These are phyloP conservation scores for Endotricha flammealis DNA, from an alignment of 2,888 invertebrate species.

Conservation along the genomic window DNA sequence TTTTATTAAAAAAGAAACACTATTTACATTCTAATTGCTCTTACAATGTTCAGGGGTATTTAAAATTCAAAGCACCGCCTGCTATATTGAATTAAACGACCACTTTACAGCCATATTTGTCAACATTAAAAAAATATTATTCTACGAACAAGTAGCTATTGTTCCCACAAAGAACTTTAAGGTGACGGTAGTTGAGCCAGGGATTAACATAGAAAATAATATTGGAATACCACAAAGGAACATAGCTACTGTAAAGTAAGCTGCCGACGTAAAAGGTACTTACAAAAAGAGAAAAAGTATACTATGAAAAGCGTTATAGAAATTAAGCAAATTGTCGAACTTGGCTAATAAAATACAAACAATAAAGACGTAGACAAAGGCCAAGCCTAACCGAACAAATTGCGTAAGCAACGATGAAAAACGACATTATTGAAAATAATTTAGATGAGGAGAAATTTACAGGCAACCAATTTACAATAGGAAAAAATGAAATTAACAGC, in stretches of 20 bases:
- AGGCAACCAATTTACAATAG: conserved; percentile 27
- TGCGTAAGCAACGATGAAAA: conserved; percentile 3
- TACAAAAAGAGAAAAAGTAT: too few species aligned
- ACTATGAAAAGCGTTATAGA: too few species aligned
- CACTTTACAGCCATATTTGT: neutral
- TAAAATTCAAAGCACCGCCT: neutral
- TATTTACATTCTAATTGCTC: conserved; percentile 5
- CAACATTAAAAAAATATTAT: neutral
- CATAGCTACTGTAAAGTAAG: too few species aligned
- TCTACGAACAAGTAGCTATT: too few species aligned
- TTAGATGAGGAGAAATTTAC: conserved; percentile 24
- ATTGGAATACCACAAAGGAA: too few species aligned
- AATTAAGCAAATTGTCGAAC: too few species aligned
- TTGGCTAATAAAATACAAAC: too few species aligned
- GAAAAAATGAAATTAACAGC: conserved; percentile 39
- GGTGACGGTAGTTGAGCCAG: too few species aligned
- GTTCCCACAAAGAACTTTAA: too few species aligned
- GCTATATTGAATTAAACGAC: neutral
- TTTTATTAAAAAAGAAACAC: conserved; percentile 6
- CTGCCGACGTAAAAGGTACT: too few species aligned
- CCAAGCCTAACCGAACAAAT: neutral
- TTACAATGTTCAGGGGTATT: neutral
- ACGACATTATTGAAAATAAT: conserved; percentile 5
- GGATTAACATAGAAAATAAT: too few species aligned
- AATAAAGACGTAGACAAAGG: too few species aligned